Conservation (phyloP, 2,888 invertebrate species). For the Quadroppia sp. region DNA sequence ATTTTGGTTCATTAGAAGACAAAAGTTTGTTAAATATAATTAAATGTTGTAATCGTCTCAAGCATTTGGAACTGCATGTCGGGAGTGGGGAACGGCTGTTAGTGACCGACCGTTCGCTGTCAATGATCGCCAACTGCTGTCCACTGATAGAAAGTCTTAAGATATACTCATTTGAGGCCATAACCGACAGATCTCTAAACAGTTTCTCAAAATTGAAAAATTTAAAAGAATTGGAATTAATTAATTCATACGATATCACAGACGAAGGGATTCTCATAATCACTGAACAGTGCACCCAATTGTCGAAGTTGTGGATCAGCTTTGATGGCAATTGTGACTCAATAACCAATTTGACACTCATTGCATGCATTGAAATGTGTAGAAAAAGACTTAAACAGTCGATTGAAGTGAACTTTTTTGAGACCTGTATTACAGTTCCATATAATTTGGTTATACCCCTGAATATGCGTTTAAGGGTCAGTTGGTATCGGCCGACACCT, state of each 20-base stretch:
- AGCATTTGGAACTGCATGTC: constrained; percentile 22
- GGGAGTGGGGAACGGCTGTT: constrained; percentile 23
- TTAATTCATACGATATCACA: constrained; percentile 15
- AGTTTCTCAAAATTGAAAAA: constrained; percentile 14
- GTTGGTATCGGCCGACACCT: constrained; percentile 32
- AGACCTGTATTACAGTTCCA: constrained; percentile 23
- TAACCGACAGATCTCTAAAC: constrained; percentile 24
- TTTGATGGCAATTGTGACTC: constrained; percentile 32
- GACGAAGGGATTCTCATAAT: constrained; percentile 6
- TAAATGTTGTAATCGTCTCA: constrained; percentile 15
- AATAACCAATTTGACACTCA: constrained; percentile 19
- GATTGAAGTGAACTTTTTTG: constrained; percentile 31
- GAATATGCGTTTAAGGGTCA: constrained; percentile 25
- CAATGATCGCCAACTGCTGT: constrained; percentile 5
- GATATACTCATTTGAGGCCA: constrained; percentile 1
- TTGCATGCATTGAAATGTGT: constrained; percentile 21
- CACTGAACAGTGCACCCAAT: constrained; percentile 1
- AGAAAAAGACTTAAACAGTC: background rate
- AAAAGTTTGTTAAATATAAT: background rate
- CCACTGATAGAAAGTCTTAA: constrained; percentile 11
- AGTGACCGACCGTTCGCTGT: background rate
- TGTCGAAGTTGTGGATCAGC: constrained; percentile 12
- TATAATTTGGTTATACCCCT: background rate
- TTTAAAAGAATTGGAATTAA: constrained; percentile 27
- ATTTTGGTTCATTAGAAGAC: constrained; percentile 26